Evolutionary conservation across 2,797 vertebrate genomes (phyloP).

Genomic region (Carcharodon carcharias): DNA sequence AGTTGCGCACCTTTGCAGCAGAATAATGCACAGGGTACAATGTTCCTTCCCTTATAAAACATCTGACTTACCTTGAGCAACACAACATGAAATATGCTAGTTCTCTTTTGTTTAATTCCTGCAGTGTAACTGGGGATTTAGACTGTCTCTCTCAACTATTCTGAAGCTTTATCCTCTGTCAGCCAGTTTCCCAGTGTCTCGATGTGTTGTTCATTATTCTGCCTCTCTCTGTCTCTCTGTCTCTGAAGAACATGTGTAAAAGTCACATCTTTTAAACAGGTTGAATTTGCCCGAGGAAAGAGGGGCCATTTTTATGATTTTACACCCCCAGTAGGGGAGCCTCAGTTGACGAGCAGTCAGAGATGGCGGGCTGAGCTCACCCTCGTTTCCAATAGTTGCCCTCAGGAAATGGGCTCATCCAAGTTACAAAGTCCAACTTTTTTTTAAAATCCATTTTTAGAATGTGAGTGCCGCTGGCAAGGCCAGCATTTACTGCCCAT

Average conservation of each 20-base stretch:
- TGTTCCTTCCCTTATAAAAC: not conserved
- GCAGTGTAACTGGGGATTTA: not conserved
- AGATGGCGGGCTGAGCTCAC: not conserved
- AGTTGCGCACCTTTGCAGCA: not conserved
- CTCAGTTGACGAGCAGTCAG: too few relatives aligned
- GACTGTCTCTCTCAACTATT: not conserved
- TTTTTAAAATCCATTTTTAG: not conserved
- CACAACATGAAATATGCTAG: not conserved
- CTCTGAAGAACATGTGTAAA: not conserved
- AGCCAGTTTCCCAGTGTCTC: not conserved
- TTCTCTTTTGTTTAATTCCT: not conserved
- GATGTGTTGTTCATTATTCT: not conserved
- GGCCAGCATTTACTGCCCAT: not conserved
- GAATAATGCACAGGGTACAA: not conserved
- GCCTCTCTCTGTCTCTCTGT: not conserved
- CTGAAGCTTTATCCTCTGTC: not conserved
- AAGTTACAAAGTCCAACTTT: not conserved
- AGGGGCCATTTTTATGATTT: not conserved
- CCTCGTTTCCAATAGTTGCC: too few relatives aligned
- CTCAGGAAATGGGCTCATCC: not conserved
- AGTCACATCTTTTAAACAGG: not conserved
- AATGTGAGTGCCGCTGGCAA: not conserved
- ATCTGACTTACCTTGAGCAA: not conserved
- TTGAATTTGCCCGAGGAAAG: not conserved
- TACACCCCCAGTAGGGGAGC: not conserved